Conservation (phyloP, 2,797 vertebrate genomes). For the Bucorvus abyssinicus region DNA sequence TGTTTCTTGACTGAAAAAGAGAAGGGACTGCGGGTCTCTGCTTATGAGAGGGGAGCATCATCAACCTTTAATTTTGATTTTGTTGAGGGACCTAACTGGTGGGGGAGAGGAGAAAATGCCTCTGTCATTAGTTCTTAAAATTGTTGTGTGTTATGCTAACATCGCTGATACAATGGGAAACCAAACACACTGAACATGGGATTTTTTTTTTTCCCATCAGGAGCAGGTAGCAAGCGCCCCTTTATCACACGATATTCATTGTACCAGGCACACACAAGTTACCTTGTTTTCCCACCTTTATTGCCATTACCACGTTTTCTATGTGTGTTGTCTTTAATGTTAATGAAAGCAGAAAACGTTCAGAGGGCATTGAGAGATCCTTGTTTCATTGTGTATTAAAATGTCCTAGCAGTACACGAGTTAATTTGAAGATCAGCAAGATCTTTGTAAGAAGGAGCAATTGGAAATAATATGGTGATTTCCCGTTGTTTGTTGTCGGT, state of each 20-base stretch:
- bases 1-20: background rate
- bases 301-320: background rate
- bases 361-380: background rate
- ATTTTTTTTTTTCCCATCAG: background rate
- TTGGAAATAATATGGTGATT: background rate
- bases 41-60: background rate
- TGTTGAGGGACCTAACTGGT: background rate
- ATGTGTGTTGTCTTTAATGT: background rate
- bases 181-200: fast-evolving
- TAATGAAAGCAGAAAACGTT: background rate
- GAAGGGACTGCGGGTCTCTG: background rate
- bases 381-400: background rate
- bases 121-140: background rate
- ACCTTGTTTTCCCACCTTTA: background rate
- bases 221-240: background rate
- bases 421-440: background rate
- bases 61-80: background rate
- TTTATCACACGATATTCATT: background rate
- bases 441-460: background rate
- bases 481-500: background rate
- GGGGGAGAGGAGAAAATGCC: background rate
- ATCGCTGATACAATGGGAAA: background rate
- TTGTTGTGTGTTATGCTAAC: background rate
- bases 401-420: background rate
- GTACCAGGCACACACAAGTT: background rate